Conservation (phyloP, 2,113 vertebrate species). For the Malaclemys terrapin region DNA sequence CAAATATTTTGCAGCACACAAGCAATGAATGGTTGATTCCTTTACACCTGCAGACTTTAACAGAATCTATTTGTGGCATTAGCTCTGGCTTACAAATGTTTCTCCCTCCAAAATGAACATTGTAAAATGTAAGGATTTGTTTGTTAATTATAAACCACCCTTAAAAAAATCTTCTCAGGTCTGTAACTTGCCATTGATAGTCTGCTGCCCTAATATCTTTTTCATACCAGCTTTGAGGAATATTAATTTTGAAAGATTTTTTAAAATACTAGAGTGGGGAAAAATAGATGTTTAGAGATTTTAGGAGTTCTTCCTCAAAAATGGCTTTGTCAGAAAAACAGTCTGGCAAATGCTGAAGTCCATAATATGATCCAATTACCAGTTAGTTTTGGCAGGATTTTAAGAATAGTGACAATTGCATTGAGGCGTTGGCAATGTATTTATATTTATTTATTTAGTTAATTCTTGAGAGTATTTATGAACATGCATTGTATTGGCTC, state of each 20-base stretch:
- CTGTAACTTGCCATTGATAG: not conserved
- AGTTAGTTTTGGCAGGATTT: conserved; percentile 47
- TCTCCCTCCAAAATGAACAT: conserved; percentile 41
- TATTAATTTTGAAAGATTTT: conserved; percentile 48
- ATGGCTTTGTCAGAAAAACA: conserved; percentile 64
- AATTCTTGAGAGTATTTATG: not conserved
- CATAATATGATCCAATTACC: conserved; percentile 47
- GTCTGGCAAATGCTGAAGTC: conserved; percentile 41
- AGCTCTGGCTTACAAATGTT: conserved; percentile 37
- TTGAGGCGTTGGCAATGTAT: not conserved
- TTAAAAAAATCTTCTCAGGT: rapidly evolving
- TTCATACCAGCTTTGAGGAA: conserved; percentile 3
- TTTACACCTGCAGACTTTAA: not conserved
- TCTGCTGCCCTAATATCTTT: not conserved
- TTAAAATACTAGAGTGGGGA: not conserved
- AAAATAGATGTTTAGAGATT: conserved; percentile 16
- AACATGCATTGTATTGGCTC: not conserved
- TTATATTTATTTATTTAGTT: not conserved
- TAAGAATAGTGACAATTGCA: conserved; percentile 11
- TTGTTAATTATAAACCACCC: not conserved
- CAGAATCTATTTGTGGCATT: conserved; percentile 36
- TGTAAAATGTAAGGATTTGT: not conserved
- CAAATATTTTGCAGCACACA: conserved; percentile 12
- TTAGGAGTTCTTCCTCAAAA: conserved; percentile 41
- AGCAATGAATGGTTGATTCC: not conserved